Evolutionary conservation across 1,140 invertebrate genomes (phyloP), one percentile per base, ranked within the genome.

Genomic region (Acromyrmex echinatior): DNA sequence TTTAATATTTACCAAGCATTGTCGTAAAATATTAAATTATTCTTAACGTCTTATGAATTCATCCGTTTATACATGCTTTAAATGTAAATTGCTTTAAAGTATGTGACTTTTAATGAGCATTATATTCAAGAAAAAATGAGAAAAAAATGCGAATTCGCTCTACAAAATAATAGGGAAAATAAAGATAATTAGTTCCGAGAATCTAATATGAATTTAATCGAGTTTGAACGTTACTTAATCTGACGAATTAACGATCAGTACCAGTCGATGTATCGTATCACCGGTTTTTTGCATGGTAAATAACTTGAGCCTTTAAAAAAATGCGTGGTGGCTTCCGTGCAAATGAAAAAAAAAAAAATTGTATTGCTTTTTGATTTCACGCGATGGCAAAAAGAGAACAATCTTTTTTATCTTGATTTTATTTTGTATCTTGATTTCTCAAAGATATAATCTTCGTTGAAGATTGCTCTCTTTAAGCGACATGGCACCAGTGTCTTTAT

Each of bases 311-410:
- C 9, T 58, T 82, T 28, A 49, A 49, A 49, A 25, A 70, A 81
- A 70, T 71, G 21, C 16, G 28, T 51, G 1, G 2, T 80, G 7
- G 25, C 28, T 10, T 4, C 39, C 66, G 21, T n/a, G 49, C 25
- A 21, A 45, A 3, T 60, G 7, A 45, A 81, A 31, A 31, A 31
- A 45, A 70, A 63, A 63, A 49, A 58, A 63, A 63, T 56, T 18
- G 53, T 56, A 73, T 73, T 71, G 79, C 79, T 81, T 68, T 58
- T 81, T 45, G 66, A 81, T 73, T 62, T 74, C 3, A 28, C 18
- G 35, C 35, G 56, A 49, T 39, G 18, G 39, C 65, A 25, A 35
- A 73, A 63, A 49, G 16, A 7, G 2, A 21, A 62, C 9, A 25
- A 74, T 51, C 58, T 45, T 9, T 35, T 45, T 39, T 39, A 49